A percentile compares a stretch with the other conserved stretches of the same genome.
These are phyloP conservation scores for Folsomia candida DNA, from an alignment of 2,888 invertebrate species.

Conservation along the genomic window DNA sequence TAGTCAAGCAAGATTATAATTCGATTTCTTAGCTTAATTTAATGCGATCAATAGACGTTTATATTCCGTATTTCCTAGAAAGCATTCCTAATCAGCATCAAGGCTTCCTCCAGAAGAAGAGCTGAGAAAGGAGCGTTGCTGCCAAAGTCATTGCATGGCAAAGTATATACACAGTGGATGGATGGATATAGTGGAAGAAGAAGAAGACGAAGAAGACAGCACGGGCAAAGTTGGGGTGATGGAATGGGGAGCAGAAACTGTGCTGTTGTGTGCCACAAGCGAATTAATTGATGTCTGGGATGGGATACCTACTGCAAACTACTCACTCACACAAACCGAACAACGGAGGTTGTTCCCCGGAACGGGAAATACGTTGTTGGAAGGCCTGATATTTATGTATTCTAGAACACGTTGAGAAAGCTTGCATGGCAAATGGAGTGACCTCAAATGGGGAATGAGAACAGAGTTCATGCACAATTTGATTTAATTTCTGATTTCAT, in stretches of 20 bases:
- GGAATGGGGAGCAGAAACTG: neutral
- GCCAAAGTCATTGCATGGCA: too few relatives aligned
- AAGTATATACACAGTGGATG: neutral
- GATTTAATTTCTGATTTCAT: constrained; percentile 31
- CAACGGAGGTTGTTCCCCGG: too few relatives aligned
- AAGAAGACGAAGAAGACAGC: neutral
- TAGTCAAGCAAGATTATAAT: constrained; percentile 26
- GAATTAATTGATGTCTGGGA: constrained; percentile 7
- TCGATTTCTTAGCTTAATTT: constrained; percentile 36
- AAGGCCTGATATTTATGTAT: constrained; percentile 8
- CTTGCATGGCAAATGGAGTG: neutral
- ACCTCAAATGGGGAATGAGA: neutral
- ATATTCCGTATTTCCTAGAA: neutral
- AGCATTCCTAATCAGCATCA: neutral
- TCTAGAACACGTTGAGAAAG: neutral
- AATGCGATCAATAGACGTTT: constrained; percentile 30
- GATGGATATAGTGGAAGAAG: neutral
- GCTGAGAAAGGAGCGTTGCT: neutral
- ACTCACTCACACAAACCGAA: too few relatives aligned
- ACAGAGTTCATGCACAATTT: constrained; percentile 17
- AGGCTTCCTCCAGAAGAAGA: neutral
- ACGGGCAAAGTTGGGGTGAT: neutral
- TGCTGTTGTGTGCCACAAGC: neutral
- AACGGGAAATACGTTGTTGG: too few relatives aligned
- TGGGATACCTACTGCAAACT: too few relatives aligned